phyloP scores from a whole-genome alignment of 2,113 vertebrate species.

The Corydoras maculifer region DNA sequence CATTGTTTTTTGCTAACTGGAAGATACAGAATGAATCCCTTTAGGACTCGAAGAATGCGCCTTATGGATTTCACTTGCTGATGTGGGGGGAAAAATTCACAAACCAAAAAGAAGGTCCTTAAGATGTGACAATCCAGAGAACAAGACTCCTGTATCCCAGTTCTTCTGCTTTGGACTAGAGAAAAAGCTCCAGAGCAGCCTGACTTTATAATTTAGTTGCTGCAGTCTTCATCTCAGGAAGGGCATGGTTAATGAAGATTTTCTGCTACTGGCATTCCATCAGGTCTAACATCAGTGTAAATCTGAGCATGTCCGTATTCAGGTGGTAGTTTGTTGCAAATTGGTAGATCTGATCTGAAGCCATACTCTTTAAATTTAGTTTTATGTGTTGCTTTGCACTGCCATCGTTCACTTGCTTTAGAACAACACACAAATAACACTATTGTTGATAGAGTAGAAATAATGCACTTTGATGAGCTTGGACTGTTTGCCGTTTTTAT shows the following conservation, averaged over 20 bases:
- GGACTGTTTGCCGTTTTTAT: neutral
- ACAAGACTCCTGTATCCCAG: neutral
- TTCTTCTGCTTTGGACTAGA: neutral
- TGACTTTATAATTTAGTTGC: conserved; percentile 16
- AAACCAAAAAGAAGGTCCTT: neutral
- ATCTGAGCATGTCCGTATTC: neutral
- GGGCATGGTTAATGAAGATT: conserved; percentile 3
- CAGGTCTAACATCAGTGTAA: neutral
- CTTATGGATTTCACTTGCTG: too few relatives aligned
- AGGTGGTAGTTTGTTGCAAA: neutral
- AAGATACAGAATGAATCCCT: too few relatives aligned
- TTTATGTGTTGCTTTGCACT: conserved; percentile 23
- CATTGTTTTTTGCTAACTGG: too few relatives aligned
- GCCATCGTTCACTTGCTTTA: neutral
- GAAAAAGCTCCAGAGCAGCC: neutral
- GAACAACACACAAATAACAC: neutral
- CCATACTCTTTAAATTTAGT: neutral
- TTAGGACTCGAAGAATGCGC: too few relatives aligned
- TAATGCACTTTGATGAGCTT: neutral
- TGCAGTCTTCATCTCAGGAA: conserved; percentile 33
- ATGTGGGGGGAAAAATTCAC: neutral
- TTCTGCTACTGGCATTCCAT: conserved; percentile 10
- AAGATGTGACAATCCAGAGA: conserved; percentile 32
- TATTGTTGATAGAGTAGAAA: neutral
- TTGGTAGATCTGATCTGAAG: conserved; percentile 2